phyloP scores from a whole-genome alignment of 2,888 invertebrate species.

The Diachrysia chrysitis region DNA sequence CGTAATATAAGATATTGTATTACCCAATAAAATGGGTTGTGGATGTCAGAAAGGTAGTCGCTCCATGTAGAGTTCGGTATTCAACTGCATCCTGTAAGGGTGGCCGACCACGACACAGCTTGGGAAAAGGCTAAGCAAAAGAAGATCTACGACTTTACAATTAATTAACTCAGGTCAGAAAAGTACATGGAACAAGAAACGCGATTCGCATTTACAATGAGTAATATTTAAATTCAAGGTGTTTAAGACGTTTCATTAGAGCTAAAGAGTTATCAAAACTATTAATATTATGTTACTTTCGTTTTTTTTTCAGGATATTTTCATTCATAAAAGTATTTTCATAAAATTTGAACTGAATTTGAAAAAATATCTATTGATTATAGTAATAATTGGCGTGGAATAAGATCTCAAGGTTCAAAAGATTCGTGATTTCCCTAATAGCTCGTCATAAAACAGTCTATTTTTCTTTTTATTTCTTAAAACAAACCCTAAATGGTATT shows the following conservation, averaged over 20 bases:
- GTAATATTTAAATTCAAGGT: neutral
- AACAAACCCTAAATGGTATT: conserved; percentile 22
- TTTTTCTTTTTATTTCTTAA: conserved; percentile 14
- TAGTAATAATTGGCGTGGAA: no score
- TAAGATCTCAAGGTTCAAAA: no score
- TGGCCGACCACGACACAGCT: neutral
- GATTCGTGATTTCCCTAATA: no score
- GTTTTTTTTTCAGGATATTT: neutral
- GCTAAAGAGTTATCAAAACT: neutral
- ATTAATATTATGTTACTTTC: no score
- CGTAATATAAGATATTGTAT: no score
- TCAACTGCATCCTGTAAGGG: neutral
- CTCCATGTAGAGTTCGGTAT: no score
- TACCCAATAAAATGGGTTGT: no score
- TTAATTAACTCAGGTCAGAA: neutral
- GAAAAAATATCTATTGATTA: no score
- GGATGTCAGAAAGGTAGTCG: no score
- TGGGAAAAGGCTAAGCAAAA: neutral
- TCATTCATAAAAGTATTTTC: no score
- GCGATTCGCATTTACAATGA: neutral
- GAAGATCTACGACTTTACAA: neutral
- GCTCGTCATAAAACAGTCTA: no score
- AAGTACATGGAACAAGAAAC: neutral
- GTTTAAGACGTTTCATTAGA: neutral
- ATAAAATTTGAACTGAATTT: no score